Evolutionary conservation across 2,113 vertebrate genomes (phyloP).

Genomic region (Passer domesticus): DNA sequence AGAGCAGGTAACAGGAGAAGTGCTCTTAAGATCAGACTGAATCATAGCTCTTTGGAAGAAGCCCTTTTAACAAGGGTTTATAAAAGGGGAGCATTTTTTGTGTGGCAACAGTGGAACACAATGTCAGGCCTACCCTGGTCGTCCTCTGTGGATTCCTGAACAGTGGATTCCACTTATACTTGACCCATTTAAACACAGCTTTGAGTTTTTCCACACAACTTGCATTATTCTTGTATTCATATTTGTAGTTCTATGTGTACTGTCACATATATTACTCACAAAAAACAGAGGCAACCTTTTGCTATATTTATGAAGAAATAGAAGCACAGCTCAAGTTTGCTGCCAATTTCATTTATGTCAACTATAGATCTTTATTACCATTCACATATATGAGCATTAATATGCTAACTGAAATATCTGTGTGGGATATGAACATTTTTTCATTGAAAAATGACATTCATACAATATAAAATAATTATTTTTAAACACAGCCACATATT

Average conservation of each 20-base stretch:
- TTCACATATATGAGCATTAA: not conserved
- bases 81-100: not conserved
- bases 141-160: not conserved
- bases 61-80: constrained; percentile 2
- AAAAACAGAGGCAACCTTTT: not conserved
- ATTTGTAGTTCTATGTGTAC: not conserved
- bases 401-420: not conserved
- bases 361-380: not conserved
- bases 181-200: not conserved
- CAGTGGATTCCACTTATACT: not conserved
- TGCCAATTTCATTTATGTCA: not conserved
- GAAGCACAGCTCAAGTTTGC: not conserved
- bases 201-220: not conserved
- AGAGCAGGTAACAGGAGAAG: constrained; percentile 21
- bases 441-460: not conserved
- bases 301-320: not conserved
- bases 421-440: not conserved
- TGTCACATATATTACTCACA: not conserved
- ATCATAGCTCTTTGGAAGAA: constrained; percentile 16
- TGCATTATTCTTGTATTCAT: not conserved
- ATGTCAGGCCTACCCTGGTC: not conserved
- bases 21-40: constrained; percentile 23
- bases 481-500: not conserved
- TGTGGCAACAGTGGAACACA: not conserved
- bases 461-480: not conserved